A percentile compares a stretch with the other conserved stretches of the same genome.
These are phyloP conservation scores for Lacerta viridis DNA, from an alignment of 2,797 vertebrate species.

Conservation along the genomic window DNA sequence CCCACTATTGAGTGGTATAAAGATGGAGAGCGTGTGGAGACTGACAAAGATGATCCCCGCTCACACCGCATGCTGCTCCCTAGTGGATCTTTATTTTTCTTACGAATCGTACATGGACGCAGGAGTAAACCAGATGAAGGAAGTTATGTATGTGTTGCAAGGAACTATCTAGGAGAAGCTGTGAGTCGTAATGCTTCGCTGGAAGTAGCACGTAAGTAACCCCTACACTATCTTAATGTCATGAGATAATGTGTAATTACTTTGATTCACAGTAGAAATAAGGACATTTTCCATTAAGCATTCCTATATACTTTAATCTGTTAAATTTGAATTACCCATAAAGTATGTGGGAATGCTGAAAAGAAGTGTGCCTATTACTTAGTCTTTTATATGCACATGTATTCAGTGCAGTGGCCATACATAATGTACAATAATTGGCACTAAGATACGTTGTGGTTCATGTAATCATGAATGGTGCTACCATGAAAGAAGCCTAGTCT, in stretches of 20 bases:
- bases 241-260: neutral
- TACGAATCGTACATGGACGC: slow-evolving; percentile 96
- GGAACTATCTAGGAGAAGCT: slow-evolving; percentile 98
- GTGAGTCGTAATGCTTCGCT: slow-evolving; percentile 97
- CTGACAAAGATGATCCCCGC: slow-evolving; percentile 94
- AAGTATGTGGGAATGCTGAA: neutral
- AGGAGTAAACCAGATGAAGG: slow-evolving; percentile 98
- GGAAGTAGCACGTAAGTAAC: slow-evolving; percentile 98
- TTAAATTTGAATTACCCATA: slow-evolving; percentile 1
- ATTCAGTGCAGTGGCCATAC: fast-evolving
- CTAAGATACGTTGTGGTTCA: slow-evolving; percentile 12
- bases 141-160: slow-evolving; percentile 95
- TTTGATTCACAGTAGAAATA: neutral
- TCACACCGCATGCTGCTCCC: slow-evolving; percentile 98
- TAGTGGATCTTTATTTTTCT: slow-evolving; percentile 96
- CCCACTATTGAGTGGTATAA: slow-evolving; percentile 99
- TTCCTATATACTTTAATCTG: neutral
- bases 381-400: slow-evolving; percentile 31
- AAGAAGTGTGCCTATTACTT: neutral
- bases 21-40: slow-evolving; percentile 96
- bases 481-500: slow-evolving; percentile 48
- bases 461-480: slow-evolving; percentile 54
- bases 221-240: neutral
- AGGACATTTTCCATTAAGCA: neutral
- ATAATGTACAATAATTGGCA: slow-evolving; percentile 36